These are phyloP conservation scores for Solenopsis invicta DNA, from an alignment of 1,140 invertebrate genomes.

Conservation along the genomic window DNA sequence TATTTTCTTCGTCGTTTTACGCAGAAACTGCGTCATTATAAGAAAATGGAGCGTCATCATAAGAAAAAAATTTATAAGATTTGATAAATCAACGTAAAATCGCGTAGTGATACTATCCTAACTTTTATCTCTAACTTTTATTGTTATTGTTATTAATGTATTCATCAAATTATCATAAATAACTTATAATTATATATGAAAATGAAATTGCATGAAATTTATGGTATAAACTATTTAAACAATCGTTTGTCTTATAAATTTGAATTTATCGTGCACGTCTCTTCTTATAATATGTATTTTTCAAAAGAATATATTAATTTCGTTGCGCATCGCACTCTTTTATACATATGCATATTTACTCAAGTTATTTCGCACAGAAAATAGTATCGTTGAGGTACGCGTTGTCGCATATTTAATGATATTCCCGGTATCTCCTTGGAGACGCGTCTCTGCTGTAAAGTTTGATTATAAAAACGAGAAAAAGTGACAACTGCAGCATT, in stretches of 20 bases:
- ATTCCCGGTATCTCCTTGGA: slow-evolving; percentile 11
- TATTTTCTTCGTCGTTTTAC: not conserved
- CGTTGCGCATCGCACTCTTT: not conserved
- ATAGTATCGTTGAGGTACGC: not conserved
- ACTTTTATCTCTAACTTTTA: not conserved
- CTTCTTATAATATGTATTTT: not conserved
- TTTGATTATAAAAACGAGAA: slow-evolving; percentile 53
- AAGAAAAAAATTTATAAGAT: not conserved
- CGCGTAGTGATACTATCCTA: not conserved
- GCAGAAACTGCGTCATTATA: not conserved
- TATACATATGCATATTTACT: slow-evolving; percentile 8
- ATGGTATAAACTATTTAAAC: not conserved
- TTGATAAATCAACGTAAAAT: not conserved
- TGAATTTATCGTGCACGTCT: not conserved
- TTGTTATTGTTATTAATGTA: slow-evolving; percentile 1
- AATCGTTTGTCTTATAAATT: not conserved
- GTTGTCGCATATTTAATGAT: slow-evolving; percentile 48
- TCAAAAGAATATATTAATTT: slow-evolving; percentile 16
- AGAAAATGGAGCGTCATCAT: not conserved
- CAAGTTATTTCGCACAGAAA: slow-evolving; percentile 12
- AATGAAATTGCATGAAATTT: not conserved
- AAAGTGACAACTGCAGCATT: slow-evolving; percentile 49
- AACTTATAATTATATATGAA: not conserved
- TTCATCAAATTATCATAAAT: not conserved
- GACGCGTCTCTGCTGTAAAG: not conserved